Percentiles rank a stretch among this genome's conserved stretches.
These are phyloP conservation scores for Craniophora ligustri DNA, from an alignment of 2,888 invertebrate genomes.

Conservation along the genomic window DNA sequence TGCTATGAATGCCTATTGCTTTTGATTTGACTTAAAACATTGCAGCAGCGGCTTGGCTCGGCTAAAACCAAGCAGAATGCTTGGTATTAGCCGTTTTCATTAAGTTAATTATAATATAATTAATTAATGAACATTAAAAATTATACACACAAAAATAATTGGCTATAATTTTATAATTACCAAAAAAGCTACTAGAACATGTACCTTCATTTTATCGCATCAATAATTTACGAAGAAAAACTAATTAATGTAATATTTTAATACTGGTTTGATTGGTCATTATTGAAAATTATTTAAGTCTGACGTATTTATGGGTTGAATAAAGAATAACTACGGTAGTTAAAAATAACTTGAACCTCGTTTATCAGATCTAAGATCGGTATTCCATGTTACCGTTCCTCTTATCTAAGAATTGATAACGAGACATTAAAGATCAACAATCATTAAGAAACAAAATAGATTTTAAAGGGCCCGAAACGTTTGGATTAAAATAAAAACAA, in stretches of 20 bases:
- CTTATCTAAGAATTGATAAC: constrained; percentile 3
- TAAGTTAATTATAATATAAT: too few relatives aligned
- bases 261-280: constrained; percentile 39
- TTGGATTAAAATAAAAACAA: too few relatives aligned
- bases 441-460: too few relatives aligned
- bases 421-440: neutral
- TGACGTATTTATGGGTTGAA: constrained; percentile 38
- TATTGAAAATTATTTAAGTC: constrained; percentile 43
- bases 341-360: constrained; percentile 31
- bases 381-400: constrained; percentile 23
- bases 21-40: too few relatives aligned
- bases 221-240: constrained; percentile 31
- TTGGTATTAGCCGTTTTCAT: too few relatives aligned
- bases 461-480: too few relatives aligned
- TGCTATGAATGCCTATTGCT: too few relatives aligned
- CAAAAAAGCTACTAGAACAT: constrained; percentile 15
- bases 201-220: constrained; percentile 30
- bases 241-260: constrained; percentile 41
- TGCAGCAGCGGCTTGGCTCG: too few relatives aligned
- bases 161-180: constrained; percentile 27
- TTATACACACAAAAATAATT: constrained; percentile 5
- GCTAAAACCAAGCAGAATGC: neutral
- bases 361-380: constrained; percentile 36
- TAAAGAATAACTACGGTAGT: constrained; percentile 31
- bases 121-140: constrained; percentile 1